phyloP scores from a whole-genome alignment of 2,113 vertebrate genomes.

The Orthonyx spaldingii region DNA sequence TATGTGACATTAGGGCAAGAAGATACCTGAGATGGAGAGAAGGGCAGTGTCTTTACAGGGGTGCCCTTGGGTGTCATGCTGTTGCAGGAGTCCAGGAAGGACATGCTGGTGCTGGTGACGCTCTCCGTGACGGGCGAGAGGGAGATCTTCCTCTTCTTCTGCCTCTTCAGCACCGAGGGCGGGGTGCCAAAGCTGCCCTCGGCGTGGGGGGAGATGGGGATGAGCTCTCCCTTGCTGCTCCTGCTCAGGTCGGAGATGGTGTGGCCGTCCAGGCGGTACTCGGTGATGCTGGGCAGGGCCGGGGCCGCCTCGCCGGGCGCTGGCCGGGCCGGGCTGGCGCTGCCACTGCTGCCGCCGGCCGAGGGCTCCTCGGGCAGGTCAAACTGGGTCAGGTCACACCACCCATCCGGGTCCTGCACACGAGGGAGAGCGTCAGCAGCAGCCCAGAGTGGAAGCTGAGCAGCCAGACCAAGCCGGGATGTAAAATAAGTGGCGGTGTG shows the following conservation, averaged over 20 bases:
- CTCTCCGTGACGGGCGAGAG: conserved; percentile 81
- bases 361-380: conserved; percentile 84
- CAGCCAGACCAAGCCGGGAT: background rate
- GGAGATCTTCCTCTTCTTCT: conserved; percentile 82
- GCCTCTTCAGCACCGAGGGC: conserved; percentile 83
- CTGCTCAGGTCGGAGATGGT: conserved; percentile 91
- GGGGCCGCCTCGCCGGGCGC: background rate
- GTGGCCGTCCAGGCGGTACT: conserved; percentile 90
- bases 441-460: background rate
- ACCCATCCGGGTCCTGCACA: conserved; percentile 86
- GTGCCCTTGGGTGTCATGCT: conserved; percentile 95
- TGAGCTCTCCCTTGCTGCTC: conserved; percentile 90
- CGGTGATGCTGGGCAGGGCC: conserved; percentile 67
- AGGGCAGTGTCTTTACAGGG: conserved; percentile 91
- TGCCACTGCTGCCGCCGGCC: conserved; percentile 4
- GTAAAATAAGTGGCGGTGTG: background rate
- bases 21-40: conserved; percentile 93
- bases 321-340: background rate
- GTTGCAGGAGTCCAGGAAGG: conserved; percentile 78
- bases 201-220: conserved; percentile 88
- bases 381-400: conserved; percentile 92
- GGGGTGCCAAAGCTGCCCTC: conserved; percentile 80
- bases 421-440: background rate
- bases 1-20: background rate
- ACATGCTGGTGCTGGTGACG: conserved; percentile 47